Percentiles rank a stretch among this genome's conserved stretches.
These are phyloP conservation scores for Schizopygopsis pylzovi DNA, from an alignment of 2,797 vertebrate species.

Conservation along the genomic window DNA sequence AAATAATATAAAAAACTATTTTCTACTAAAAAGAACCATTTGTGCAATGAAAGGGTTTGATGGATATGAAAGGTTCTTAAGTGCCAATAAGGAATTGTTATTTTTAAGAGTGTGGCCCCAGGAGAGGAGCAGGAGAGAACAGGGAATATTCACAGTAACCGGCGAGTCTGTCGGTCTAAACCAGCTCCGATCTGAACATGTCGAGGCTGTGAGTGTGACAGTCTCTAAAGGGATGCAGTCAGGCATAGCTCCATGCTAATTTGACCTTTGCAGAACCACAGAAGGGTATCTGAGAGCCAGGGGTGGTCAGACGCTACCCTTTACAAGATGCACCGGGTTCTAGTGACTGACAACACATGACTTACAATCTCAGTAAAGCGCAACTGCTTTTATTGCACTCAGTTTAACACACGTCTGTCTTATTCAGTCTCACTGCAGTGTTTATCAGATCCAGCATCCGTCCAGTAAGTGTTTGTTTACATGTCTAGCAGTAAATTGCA, in stretches of 20 bases:
- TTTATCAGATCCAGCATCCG: background rate
- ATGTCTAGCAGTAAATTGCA: background rate
- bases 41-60: background rate
- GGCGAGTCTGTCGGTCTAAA: constrained; percentile 39
- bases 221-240: constrained; percentile 50
- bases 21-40: background rate
- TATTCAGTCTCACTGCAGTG: background rate
- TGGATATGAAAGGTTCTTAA: background rate
- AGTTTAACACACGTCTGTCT: background rate
- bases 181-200: background rate
- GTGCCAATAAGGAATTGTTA: background rate
- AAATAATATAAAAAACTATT: background rate
- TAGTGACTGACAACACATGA: constrained; percentile 26
- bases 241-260: constrained; percentile 66
- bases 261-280: constrained; percentile 67
- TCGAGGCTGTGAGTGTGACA: background rate
- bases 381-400: background rate
- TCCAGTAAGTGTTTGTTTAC: background rate
- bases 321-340: constrained; percentile 48
- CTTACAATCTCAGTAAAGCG: background rate
- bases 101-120: constrained; percentile 5
- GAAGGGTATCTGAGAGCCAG: constrained; percentile 59
- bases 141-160: constrained; percentile 22
- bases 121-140: background rate
- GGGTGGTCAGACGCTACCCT: constrained; percentile 61